Conservation (phyloP, 30 jellyfish, hydroid and myxozoan species). For the Catostylus mosaicus region DNA sequence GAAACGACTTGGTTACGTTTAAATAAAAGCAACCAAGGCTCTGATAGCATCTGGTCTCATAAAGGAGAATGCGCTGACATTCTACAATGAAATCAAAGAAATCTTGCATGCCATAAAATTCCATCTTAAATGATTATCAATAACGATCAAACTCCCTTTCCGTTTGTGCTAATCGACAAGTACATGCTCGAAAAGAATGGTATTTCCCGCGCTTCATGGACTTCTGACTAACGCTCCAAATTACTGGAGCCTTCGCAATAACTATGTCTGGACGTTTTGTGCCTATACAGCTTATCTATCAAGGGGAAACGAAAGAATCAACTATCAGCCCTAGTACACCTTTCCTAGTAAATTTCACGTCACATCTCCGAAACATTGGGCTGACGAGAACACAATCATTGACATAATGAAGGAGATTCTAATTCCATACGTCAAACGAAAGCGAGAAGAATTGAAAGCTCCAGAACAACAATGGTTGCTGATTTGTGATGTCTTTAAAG, state of each 20-base stretch:
- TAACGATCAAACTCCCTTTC: background rate
- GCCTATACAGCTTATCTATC: constrained; percentile 51
- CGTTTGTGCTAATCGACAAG: constrained; percentile 13
- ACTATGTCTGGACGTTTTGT: constrained; percentile 39
- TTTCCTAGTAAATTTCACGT: constrained; percentile 54
- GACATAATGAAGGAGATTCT: constrained; percentile 40
- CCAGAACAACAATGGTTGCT: constrained; percentile 30
- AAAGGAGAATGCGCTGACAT: background rate
- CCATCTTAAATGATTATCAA: background rate
- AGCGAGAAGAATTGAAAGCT: constrained; percentile 7
- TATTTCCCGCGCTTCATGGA: constrained; percentile 10
- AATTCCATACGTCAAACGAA: constrained; percentile 37
- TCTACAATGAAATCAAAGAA: background rate
- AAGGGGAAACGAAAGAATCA: constrained; percentile 35
- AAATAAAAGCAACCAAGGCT: too few species aligned
- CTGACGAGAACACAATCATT: constrained; percentile 37
- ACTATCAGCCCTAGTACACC: constrained; percentile 49
- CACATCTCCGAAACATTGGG: constrained; percentile 70
- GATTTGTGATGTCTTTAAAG: constrained; percentile 63
- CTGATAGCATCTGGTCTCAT: background rate
- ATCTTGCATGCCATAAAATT: background rate
- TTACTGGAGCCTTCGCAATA: constrained; percentile 57
- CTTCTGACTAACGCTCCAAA: too few species aligned
- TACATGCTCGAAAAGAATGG: constrained; percentile 18
- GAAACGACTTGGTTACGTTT: too few species aligned